These are phyloP conservation scores for Nephrotoma flavescens DNA, from an alignment of 2,888 invertebrate genomes.

Conservation along the genomic window DNA sequence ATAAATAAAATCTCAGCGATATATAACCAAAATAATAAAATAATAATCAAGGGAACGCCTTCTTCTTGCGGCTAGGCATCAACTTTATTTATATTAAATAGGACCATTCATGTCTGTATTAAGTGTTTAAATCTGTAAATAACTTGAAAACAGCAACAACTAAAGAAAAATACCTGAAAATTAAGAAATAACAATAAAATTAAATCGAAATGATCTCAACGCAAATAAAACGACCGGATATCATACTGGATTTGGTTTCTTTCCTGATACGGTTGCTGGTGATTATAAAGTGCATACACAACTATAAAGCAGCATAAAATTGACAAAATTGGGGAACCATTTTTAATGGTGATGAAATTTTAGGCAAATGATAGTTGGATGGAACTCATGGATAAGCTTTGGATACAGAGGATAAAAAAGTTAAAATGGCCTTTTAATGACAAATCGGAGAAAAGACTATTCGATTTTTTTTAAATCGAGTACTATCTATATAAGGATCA, in stretches of 20 bases:
- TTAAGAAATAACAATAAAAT: not conserved
- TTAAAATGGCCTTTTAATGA: no score
- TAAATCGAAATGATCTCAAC: not conserved
- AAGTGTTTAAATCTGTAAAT: conserved; percentile 1
- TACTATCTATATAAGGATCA: no score
- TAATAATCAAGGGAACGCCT: not conserved
- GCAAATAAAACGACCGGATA: not conserved
- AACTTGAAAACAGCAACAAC: not conserved
- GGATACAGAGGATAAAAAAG: no score
- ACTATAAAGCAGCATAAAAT: no score
- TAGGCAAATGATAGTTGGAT: no score
- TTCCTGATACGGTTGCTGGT: not conserved
- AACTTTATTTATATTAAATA: conserved; percentile 1
- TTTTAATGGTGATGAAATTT: no score
- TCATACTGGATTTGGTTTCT: not conserved
- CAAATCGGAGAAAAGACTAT: no score
- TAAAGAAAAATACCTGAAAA: not conserved
- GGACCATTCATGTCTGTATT: conserved; percentile 3
- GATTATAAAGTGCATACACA: no score
- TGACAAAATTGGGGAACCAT: no score
- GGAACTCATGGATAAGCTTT: no score
- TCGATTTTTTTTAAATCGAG: no score
- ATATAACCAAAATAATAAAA: not conserved
- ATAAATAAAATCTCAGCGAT: not conserved
- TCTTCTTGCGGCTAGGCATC: conserved; percentile 1